Evolutionary conservation across 2,113 vertebrate species (phyloP).

Genomic region (Desmodus rotundus): DNA sequence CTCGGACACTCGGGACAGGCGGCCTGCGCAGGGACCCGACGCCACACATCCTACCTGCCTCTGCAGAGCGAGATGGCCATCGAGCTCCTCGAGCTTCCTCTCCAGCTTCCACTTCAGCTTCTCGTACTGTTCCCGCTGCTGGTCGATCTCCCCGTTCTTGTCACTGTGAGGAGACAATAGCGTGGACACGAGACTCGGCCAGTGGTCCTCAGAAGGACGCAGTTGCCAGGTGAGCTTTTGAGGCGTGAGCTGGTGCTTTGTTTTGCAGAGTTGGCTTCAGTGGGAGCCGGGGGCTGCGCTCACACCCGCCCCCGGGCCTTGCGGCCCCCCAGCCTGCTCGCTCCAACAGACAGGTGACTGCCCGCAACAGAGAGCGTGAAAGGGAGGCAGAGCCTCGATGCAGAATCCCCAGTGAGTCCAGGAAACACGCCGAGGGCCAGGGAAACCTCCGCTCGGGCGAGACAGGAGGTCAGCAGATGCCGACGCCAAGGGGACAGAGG

Average conservation of each 20-base stretch:
- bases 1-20: background rate
- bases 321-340: no score
- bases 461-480: background rate
- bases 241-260: accelerated
- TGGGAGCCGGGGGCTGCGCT: background rate
- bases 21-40: accelerated
- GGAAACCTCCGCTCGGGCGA: background rate
- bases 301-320: no score
- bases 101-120: slow-evolving; percentile 78
- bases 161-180: slow-evolving; percentile 65
- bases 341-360: accelerated
- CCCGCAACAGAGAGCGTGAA: background rate
- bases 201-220: accelerated
- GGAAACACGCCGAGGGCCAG: background rate
- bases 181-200: background rate
- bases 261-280: background rate
- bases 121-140: slow-evolving; percentile 77
- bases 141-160: slow-evolving; percentile 73
- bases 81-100: slow-evolving; percentile 76
- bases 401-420: background rate
- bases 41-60: slow-evolving; percentile 79
- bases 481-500: background rate
- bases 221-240: accelerated
- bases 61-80: slow-evolving; percentile 80
- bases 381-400: background rate